phyloP scores from a whole-genome alignment of 2,888 invertebrate genomes.

The Drosophila dives region DNA sequence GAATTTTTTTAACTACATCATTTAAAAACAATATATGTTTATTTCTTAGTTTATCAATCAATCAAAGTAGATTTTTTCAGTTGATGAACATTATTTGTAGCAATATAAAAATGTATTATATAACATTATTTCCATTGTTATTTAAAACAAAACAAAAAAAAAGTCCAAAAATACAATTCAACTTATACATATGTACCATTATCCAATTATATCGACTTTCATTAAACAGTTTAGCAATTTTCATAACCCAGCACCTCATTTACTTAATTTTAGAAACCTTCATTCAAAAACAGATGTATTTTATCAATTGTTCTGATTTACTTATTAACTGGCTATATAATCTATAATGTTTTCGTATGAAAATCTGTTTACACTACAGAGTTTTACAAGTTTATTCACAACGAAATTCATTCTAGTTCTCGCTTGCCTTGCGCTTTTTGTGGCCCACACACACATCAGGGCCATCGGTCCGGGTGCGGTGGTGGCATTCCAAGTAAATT shows the following conservation, averaged over 20 bases:
- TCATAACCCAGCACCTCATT: background rate
- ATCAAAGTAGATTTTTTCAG: too few relatives aligned
- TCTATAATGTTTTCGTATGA: background rate
- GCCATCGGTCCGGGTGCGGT: background rate
- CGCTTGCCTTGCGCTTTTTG: slow-evolving; percentile 29
- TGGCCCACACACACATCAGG: slow-evolving; percentile 7
- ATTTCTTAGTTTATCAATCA: too few relatives aligned
- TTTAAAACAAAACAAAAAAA: too few relatives aligned
- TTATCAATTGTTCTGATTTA: background rate
- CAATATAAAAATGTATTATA: too few relatives aligned
- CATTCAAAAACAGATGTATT: background rate
- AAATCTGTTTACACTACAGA: slow-evolving; percentile 17
- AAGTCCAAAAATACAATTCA: too few relatives aligned
- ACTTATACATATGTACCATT: too few relatives aligned
- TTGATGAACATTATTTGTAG: too few relatives aligned
- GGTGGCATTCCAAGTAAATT: background rate
- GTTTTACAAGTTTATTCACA: background rate
- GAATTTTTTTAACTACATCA: too few relatives aligned
- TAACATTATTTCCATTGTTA: too few relatives aligned
- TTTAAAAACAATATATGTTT: too few relatives aligned
- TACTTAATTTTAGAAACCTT: background rate
- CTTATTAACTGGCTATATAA: slow-evolving; percentile 9
- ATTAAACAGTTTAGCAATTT: background rate
- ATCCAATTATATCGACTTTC: too few relatives aligned
- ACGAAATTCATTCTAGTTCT: slow-evolving; percentile 43